Percentiles rank a stretch among this genome's conserved stretches.
Evolutionary conservation across 2,113 vertebrate genomes (phyloP).

Genomic region (Protobothrops mucrosquamatus): DNA sequence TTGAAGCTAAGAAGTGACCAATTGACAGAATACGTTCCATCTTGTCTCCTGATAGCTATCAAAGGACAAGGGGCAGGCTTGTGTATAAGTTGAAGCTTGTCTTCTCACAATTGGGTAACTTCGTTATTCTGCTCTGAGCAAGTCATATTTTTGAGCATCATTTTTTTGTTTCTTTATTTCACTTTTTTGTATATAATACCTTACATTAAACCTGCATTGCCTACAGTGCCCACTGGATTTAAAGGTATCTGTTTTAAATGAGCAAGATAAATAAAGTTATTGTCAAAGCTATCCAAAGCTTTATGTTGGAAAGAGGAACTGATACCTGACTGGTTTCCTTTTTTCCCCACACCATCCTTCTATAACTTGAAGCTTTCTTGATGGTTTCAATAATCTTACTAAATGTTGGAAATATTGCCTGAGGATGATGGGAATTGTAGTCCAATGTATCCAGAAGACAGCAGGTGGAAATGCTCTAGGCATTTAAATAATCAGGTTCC

Average conservation of each 20-base stretch:
- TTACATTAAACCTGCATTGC: neutral
- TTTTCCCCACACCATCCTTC: neutral
- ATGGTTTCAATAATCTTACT: neutral
- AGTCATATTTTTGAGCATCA: neutral
- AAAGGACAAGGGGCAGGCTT: neutral
- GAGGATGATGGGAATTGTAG: neutral
- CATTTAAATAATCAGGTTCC: neutral
- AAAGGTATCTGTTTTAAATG: neutral
- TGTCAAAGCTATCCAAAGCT: neutral
- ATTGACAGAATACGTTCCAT: neutral
- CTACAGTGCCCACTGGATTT: neutral
- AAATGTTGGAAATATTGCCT: neutral
- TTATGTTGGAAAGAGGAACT: neutral
- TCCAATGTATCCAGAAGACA: neutral
- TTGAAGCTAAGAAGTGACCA: neutral
- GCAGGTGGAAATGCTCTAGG: neutral
- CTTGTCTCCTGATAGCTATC: conserved; percentile 1
- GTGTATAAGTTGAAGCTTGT: neutral
- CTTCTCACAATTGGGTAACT: neutral
- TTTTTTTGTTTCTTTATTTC: neutral
- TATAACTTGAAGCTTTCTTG: neutral
- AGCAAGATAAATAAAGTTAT: neutral
- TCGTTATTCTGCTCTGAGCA: neutral
- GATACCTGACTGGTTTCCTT: neutral
- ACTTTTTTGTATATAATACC: neutral